These are phyloP conservation scores for Drosophila mimetica DNA, from an alignment of 2,888 invertebrate genomes.

Conservation along the genomic window DNA sequence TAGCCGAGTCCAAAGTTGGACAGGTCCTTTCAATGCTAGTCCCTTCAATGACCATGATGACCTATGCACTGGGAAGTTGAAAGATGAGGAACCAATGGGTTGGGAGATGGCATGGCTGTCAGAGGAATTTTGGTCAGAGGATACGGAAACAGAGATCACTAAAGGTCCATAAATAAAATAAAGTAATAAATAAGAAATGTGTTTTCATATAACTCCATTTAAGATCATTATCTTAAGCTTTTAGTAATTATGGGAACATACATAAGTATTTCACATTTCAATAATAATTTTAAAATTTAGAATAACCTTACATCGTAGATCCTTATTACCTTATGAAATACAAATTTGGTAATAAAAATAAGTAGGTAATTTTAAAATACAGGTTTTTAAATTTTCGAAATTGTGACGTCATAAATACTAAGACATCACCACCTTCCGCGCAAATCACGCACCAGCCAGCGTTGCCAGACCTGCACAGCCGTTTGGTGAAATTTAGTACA, in stretches of 20 bases:
- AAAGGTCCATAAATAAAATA: not conserved
- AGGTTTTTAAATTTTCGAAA: too few relatives aligned
- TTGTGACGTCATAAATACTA: not conserved
- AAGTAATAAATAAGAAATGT: too few relatives aligned
- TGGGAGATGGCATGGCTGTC: constrained; percentile 5
- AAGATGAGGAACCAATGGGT: not conserved
- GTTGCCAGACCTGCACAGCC: constrained; percentile 7
- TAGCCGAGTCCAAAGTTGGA: constrained; percentile 2
- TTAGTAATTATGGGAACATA: too few relatives aligned
- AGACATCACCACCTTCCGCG: not conserved
- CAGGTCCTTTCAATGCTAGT: constrained; percentile 2
- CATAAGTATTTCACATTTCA: too few relatives aligned
- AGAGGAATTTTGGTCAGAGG: constrained; percentile 11
- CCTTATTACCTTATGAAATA: too few relatives aligned
- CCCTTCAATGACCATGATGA: not conserved
- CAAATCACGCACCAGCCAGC: not conserved
- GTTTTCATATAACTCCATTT: too few relatives aligned
- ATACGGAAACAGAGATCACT: not conserved
- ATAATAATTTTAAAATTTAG: too few relatives aligned
- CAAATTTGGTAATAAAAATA: too few relatives aligned
- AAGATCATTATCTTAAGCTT: too few relatives aligned
- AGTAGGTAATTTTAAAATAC: too few relatives aligned
- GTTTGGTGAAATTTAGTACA: constrained; percentile 1
- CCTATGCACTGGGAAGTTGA: not conserved
- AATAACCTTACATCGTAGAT: too few relatives aligned